Evolutionary conservation across 2,797 vertebrate species (phyloP), one percentile per base, ranked within the genome.

Genomic region (Thripadectes ignobilis): DNA sequence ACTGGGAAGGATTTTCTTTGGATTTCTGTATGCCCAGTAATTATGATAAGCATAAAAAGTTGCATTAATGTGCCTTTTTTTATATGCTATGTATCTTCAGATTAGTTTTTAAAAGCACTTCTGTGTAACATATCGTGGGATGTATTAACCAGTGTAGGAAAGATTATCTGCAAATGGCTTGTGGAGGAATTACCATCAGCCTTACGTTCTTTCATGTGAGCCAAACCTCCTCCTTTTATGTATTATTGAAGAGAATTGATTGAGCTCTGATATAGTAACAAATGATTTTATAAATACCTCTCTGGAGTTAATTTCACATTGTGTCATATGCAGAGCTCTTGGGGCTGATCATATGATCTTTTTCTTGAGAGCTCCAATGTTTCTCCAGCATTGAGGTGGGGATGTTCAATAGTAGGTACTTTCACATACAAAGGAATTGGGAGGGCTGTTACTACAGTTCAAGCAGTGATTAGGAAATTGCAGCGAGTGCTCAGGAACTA

Each of bases 171-270:
- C 85, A 94, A 76, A 74, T 78, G 66, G 29, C 65, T 95, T 78
- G 72, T 82, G 89, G 89, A 95, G 68, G 91, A 92, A 88, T 91
- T 82, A 78, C 57, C 85, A 69, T 66, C 69, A 77, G 68, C 88
- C 76, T 89, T 83, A 85, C 6, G 0, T 92, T 96, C 94, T 88
- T 92, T 93, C 39, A 14, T 71, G 13, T 67, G 75, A 92, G 81
- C 89, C 92, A 94, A 94, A 92, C 73, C 87, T 89, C 81, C 80
- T 89, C 59, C 83, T 96, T 94, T 95, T 91, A 87, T 95, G 66
- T 95, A 81, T 96, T 97, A 87, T 85, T 89, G 90, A 95, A 91
- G 76, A 84, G 87, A 83, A 89, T 87, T 92, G 96, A 93, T 95
- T 88, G 92, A 88, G 77, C 87, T 93, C 91, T 85, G 95, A 86